A percentile compares a stretch with the other conserved stretches of the same genome.
Conservation (phyloP, 92 coral and sea anemone genomes). For the Phenganax stokvisi region DNA sequence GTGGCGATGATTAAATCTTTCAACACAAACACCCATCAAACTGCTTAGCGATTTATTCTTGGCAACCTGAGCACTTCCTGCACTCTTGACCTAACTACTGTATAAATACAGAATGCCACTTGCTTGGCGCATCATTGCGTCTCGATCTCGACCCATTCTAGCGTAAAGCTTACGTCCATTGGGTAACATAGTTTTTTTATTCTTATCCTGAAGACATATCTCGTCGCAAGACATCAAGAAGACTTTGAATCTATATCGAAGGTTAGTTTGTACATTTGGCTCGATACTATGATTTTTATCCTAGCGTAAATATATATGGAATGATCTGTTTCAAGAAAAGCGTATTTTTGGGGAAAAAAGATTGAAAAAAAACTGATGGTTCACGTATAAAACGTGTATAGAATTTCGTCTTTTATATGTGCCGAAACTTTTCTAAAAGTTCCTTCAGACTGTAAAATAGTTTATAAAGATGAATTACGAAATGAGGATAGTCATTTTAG, state of each 20-base stretch:
- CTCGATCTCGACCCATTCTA: background rate
- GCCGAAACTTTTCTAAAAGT: no score
- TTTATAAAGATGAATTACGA: no score
- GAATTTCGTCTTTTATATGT: background rate
- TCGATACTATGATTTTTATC: background rate
- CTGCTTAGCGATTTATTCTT: constrained; percentile 21
- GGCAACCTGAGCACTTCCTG: constrained; percentile 35
- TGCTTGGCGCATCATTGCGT: background rate
- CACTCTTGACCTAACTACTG: constrained; percentile 23
- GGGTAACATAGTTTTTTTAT: background rate
- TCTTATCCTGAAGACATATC: no score
- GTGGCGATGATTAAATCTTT: constrained; percentile 23
- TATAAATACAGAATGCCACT: constrained; percentile 34
- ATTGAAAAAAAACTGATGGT: no score
- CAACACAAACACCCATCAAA: constrained; percentile 31
- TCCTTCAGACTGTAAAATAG: no score
- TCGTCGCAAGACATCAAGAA: background rate
- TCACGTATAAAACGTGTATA: background rate
- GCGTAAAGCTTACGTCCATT: background rate
- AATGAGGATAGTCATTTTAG: no score
- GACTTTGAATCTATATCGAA: constrained; percentile 9
- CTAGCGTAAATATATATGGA: background rate
- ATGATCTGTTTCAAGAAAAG: no score
- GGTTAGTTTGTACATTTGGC: background rate
- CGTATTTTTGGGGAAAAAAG: no score